Percentiles rank a stretch among this genome's conserved stretches.
phyloP scores from a whole-genome alignment of 2,113 vertebrate species.

The Trematocara unimaculatum region DNA sequence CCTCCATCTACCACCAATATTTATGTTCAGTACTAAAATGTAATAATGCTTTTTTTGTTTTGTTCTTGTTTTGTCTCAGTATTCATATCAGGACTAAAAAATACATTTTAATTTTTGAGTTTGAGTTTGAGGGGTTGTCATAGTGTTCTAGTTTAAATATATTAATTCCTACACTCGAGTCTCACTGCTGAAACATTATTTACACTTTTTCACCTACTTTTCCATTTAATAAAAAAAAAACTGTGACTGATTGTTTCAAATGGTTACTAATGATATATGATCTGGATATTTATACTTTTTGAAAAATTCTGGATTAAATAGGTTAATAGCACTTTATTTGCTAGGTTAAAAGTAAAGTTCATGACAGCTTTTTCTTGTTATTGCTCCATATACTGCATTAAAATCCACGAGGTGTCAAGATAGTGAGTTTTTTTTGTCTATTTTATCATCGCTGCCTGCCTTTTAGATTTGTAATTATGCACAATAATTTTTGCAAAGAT shows the following conservation, averaged over 20 bases:
- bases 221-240: neutral
- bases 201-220: neutral
- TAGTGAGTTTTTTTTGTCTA: neutral
- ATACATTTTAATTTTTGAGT: neutral
- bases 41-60: neutral
- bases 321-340: neutral
- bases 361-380: neutral
- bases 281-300: too few relatives aligned
- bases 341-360: neutral
- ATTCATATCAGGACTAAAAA: neutral
- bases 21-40: neutral
- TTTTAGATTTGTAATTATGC: neutral
- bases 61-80: neutral
- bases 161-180: neutral
- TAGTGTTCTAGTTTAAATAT: neutral
- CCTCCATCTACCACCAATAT: neutral
- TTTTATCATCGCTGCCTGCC: neutral
- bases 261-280: too few relatives aligned
- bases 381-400: neutral
- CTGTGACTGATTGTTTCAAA: neutral
- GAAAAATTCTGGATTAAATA: neutral
- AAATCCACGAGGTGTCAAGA: neutral
- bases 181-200: neutral
- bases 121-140: neutral
- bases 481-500: neutral